Evolutionary conservation across 1,140 invertebrate genomes (phyloP), one percentile per base, ranked within the genome.

Genomic region (Scaptomyza graminum): DNA sequence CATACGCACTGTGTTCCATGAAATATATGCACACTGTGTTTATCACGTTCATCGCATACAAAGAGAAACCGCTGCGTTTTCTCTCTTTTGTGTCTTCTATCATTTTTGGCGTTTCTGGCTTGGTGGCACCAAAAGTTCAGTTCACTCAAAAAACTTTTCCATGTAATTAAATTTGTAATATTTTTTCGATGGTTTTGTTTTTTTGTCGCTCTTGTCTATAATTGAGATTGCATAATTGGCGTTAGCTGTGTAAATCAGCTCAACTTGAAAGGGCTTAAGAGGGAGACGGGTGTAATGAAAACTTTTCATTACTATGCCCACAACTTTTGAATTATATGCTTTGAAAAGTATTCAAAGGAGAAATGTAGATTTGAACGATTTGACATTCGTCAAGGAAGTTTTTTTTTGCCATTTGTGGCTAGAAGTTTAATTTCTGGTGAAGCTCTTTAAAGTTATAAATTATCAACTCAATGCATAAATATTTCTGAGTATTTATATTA

Each of bases 1-100:
- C 83, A 87, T 87, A 87, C 75, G 82, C 82, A 87, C 78, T 79
- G 82, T 82, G 75, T 41, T 83, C 83, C 78, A 67, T 69, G 75
- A 82, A 87, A 87, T 87, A 73, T 76, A 87, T 87, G 83, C 71
- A 67, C 76, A 65, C 67, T 79, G 66, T 79, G 66, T 63, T 85
- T 82, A 66, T 71, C 50, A 55, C 69, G 47, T 68, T 85, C 22
- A 25, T 22, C 16, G 41, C 22, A 57, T 13, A 43, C 43, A 52
- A 28, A 55, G 31, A 49, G 34, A 62, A 43, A 46, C 44, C 39
- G 56, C 61, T 16, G 18, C 46, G 18, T 25, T 25, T 64, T 37
- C 50, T 15, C 50, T 15, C 37, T n/a, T 41, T n/a, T 12, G 12
- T 41, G 41, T 13, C 39, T 39, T 46, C n/a, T 16, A 22, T 46